Evolutionary conservation across 2,888 invertebrate genomes (phyloP).

Genomic region (Xestia rhomboidea): DNA sequence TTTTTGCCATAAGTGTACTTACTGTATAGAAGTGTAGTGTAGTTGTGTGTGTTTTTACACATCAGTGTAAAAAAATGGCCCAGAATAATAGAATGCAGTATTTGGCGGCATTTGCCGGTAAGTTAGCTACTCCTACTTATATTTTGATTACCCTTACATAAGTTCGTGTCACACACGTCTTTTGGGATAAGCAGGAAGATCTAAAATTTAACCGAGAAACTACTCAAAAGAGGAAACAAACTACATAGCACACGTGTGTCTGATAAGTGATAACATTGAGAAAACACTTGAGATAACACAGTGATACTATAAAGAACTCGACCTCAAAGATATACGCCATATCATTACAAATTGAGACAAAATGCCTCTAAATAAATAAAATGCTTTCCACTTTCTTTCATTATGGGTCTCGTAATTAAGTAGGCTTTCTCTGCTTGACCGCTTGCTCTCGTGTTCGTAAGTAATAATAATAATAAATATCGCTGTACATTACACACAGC

Average conservation of each 20-base stretch:
- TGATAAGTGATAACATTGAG: constrained; percentile 35
- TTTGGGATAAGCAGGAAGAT: background rate
- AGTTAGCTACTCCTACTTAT: background rate
- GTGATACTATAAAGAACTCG: background rate
- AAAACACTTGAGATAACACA: constrained; percentile 28
- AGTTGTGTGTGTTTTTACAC: background rate
- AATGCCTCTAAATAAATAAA: background rate
- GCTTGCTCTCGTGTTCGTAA: background rate
- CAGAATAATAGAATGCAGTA: constrained; percentile 44
- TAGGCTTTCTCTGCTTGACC: background rate
- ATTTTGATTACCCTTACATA: background rate
- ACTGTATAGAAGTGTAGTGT: background rate
- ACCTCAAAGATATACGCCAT: background rate
- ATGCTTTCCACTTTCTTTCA: background rate
- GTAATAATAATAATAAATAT: no score
- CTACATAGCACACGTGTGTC: background rate
- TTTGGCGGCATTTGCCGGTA: constrained; percentile 41
- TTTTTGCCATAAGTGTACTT: constrained; percentile 17
- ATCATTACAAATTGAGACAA: background rate
- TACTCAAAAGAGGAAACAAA: background rate
- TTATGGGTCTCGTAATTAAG: no score
- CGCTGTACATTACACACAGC: no score
- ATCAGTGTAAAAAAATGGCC: constrained; percentile 29
- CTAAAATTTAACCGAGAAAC: background rate
- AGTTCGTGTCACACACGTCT: background rate